Evolutionary conservation across 2,888 invertebrate genomes (phyloP), one percentile per base, ranked within the genome.

Genomic region (Cheilosia soror): DNA sequence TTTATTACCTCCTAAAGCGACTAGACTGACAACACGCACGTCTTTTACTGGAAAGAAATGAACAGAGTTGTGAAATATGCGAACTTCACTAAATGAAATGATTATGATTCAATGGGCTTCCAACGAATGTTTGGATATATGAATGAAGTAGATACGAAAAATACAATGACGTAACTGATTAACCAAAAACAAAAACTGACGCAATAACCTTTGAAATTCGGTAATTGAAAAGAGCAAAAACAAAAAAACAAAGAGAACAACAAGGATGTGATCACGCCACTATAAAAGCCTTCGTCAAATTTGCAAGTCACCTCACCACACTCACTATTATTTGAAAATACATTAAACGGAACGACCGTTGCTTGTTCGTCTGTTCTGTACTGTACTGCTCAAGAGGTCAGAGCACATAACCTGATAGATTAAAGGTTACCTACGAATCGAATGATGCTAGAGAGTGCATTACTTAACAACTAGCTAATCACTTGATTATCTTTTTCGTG

Each of bases 231-330:
- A 55, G 27, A 13, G 4, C 2, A 7, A 15, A n/a, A 1, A 25
- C 37, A 2, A 65, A 25, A 68, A 33, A 40, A 47, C 5, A 13
- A 11, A 47, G 15, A 40, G 37, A 33, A 55, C 27, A 11, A 55
- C 27, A 11, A 55, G 49, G 57, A 75, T 75, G 66, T 33, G 49
- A 68, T 76, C 76, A 76, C 66, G 68, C 66, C 66, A 68, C 60
- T 31, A n/a, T n/a, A 58, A 25, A 47, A 29, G 13, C 31, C 31
- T 6, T 51, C 20, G 29, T 29, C 11, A 15, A 49, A 49, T 29
- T 65, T 13, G 44, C 65, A 15, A 51, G 15, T 25, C 63, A 63
- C 47, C 47, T 25, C 63, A 63, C 47, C 47, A 55, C 15, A 62
- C 29, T 40, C 37, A 37, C 11, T 37, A 11, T 11, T 9, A 37